Percentiles rank a stretch among this genome's conserved stretches.
These are phyloP conservation scores for Sisyra nigra DNA, from an alignment of 2,888 invertebrate species.

Conservation along the genomic window DNA sequence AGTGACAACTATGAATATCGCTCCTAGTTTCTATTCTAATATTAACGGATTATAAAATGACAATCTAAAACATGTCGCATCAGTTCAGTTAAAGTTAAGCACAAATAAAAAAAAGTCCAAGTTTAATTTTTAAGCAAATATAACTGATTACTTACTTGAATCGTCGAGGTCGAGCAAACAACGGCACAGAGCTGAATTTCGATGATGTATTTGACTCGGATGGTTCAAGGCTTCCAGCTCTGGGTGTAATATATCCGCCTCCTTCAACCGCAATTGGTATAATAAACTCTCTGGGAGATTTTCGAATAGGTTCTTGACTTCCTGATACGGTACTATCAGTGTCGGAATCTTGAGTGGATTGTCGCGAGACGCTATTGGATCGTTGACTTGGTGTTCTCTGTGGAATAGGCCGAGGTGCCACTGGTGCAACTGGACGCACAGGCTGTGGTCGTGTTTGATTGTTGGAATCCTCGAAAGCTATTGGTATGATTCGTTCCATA, in stretches of 20 bases:
- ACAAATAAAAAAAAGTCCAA: not conserved
- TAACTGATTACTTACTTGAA: slow-evolving; percentile 39
- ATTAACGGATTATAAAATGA: too few species aligned
- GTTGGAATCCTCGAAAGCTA: slow-evolving; percentile 28
- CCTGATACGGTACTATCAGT: slow-evolving; percentile 38
- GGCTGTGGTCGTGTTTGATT: slow-evolving; percentile 21
- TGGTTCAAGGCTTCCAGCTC: slow-evolving; percentile 60
- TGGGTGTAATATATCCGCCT: slow-evolving; percentile 68
- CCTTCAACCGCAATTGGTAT: slow-evolving; percentile 89
- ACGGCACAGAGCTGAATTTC: slow-evolving; percentile 30
- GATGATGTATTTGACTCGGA: slow-evolving; percentile 41
- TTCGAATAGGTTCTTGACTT: slow-evolving; percentile 60
- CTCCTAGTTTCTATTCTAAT: too few species aligned
- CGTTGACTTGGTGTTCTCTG: slow-evolving; percentile 28
- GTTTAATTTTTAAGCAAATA: too few species aligned
- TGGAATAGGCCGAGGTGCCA: slow-evolving; percentile 30
- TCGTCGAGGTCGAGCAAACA: slow-evolving; percentile 39
- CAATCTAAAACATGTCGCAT: too few species aligned
- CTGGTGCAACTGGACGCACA: slow-evolving; percentile 23
- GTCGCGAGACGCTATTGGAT: slow-evolving; percentile 33
- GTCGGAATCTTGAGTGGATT: slow-evolving; percentile 55
- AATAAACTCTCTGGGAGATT: slow-evolving; percentile 79
- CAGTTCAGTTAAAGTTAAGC: too few species aligned
- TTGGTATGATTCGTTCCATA: slow-evolving; percentile 52
- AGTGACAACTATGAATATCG: too few species aligned